These are phyloP conservation scores for Rutilus rutilus DNA, from an alignment of 2,113 vertebrate species.

Conservation along the genomic window DNA sequence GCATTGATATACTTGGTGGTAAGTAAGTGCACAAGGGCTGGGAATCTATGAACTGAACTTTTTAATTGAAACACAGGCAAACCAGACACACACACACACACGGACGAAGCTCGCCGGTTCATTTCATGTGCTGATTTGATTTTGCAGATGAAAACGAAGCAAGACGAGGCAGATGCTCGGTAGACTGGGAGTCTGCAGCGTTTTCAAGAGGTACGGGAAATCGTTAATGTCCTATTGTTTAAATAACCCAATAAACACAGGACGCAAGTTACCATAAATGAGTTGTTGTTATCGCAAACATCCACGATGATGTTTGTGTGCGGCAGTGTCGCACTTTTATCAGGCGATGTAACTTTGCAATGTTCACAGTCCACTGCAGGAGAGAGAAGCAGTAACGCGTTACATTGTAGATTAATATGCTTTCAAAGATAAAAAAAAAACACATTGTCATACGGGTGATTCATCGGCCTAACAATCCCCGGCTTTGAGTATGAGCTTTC, in stretches of 20 bases:
- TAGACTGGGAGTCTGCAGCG: conserved; percentile 52
- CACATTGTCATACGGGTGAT: background rate
- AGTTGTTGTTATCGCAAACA: background rate
- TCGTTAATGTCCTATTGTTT: conserved; percentile 28
- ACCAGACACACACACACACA: too few relatives aligned
- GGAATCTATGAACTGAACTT: background rate
- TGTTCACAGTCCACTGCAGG: background rate
- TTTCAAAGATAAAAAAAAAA: background rate
- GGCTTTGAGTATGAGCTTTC: conserved; percentile 64
- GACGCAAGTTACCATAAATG: background rate
- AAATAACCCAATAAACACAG: background rate
- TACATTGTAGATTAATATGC: background rate
- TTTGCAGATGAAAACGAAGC: conserved; percentile 68
- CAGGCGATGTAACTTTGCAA: background rate
- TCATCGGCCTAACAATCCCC: conserved; percentile 58
- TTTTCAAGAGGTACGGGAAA: conserved; percentile 64
- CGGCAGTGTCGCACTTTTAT: background rate
- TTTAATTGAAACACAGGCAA: background rate
- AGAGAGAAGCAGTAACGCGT: background rate
- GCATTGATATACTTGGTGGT: background rate
- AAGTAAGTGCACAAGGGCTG: background rate
- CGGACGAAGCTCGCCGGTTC: too few relatives aligned
- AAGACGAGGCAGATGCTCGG: conserved; percentile 54
- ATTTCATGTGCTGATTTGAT: conserved; percentile 43
- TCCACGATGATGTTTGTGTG: background rate